Percentiles rank a stretch among this genome's conserved stretches.
These are phyloP conservation scores for Cheilosia grossa DNA, from an alignment of 2,888 invertebrate species.

Conservation along the genomic window DNA sequence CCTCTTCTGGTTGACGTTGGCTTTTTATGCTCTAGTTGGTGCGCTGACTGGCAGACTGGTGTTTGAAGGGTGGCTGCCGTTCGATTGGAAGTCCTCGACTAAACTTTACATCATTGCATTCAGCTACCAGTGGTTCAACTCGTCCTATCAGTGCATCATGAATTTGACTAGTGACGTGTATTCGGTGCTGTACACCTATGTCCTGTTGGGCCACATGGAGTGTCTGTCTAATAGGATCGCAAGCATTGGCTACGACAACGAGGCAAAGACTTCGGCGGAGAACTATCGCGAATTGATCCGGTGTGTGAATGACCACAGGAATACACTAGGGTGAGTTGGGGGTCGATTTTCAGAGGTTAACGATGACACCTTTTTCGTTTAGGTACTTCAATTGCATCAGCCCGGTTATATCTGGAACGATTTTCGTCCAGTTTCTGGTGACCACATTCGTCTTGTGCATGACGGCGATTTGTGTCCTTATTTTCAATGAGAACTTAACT, in stretches of 20 bases:
- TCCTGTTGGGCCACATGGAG: constrained; percentile 75
- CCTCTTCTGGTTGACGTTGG: constrained; percentile 59
- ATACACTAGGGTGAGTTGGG: constrained; percentile 72
- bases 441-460: constrained; percentile 75
- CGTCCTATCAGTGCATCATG: constrained; percentile 55
- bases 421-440: constrained; percentile 76
- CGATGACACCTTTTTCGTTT: background rate
- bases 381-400: constrained; percentile 76
- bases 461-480: constrained; percentile 73
- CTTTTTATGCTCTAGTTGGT: constrained; percentile 68
- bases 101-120: constrained; percentile 52
- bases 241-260: constrained; percentile 69
- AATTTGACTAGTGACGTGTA: constrained; percentile 75
- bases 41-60: constrained; percentile 59
- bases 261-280: background rate
- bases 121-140: constrained; percentile 64
- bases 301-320: constrained; percentile 76
- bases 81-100: constrained; percentile 47
- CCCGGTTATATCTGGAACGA: constrained; percentile 74
- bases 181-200: constrained; percentile 71
- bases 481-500: constrained; percentile 61
- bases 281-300: constrained; percentile 74
- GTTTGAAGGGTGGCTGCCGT: constrained; percentile 64
- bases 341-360: background rate
- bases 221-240: constrained; percentile 72